Evolutionary conservation across 2,113 vertebrate genomes (phyloP).

Genomic region (Laticauda laticaudata): DNA sequence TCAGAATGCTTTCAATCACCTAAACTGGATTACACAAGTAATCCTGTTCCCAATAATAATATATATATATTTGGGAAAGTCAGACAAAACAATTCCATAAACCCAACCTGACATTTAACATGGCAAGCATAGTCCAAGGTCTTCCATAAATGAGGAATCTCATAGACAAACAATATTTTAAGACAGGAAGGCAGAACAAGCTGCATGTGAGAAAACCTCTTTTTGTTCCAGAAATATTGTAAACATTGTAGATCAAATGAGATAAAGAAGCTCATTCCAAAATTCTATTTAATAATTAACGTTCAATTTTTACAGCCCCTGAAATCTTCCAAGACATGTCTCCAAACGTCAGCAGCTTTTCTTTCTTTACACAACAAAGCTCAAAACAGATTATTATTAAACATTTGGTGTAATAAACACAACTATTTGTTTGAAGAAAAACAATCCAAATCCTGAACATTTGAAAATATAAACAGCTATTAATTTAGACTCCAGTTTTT

Average conservation of each 20-base stretch:
- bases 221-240: constrained; percentile 48
- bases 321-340: background rate
- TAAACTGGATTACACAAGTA: constrained; percentile 1
- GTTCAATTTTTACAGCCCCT: background rate
- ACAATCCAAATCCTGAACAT: background rate
- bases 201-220: constrained; percentile 24
- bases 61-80: constrained; percentile 16
- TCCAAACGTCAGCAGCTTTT: background rate
- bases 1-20: background rate
- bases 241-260: constrained; percentile 35
- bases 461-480: background rate
- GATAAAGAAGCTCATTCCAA: constrained; percentile 46
- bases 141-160: constrained; percentile 11
- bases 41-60: background rate
- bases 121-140: constrained; percentile 43
- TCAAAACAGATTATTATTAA: background rate
- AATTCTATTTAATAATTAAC: constrained; percentile 21
- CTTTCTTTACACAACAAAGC: background rate
- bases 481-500: background rate
- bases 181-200: constrained; percentile 19
- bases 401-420: background rate
- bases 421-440: background rate
- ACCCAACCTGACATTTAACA: constrained; percentile 68
- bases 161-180: constrained; percentile 22
- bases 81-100: constrained; percentile 34